Percentiles rank a stretch among this genome's conserved stretches.
These are phyloP conservation scores for Nomada ferruginata DNA, from an alignment of 2,888 invertebrate genomes.

Conservation along the genomic window DNA sequence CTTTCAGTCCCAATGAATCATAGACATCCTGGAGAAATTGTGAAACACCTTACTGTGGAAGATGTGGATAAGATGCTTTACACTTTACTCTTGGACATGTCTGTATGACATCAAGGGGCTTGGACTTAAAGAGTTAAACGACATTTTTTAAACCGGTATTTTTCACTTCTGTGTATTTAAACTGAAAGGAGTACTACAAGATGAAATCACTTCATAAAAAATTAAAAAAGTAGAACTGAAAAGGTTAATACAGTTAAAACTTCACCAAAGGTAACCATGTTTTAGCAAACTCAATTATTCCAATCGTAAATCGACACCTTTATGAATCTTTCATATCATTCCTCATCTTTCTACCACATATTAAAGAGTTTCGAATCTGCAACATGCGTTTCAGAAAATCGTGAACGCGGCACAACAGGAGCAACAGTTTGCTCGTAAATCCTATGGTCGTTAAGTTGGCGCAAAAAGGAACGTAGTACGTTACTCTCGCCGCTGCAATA, in stretches of 20 bases:
- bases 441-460: conserved; percentile 36
- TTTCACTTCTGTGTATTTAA: not conserved
- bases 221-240: no score
- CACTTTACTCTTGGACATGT: no score
- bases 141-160: no score
- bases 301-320: not conserved
- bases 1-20: not conserved
- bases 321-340: not conserved
- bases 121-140: no score
- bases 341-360: not conserved
- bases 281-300: not conserved
- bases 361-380: conserved; percentile 11
- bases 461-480: conserved; percentile 39
- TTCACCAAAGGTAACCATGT: not conserved
- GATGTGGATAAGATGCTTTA: no score
- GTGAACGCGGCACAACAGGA: conserved; percentile 30
- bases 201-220: no score
- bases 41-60: no score
- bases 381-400: conserved; percentile 15
- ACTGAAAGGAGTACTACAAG: no score
- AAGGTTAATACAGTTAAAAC: no score
- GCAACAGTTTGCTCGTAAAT: conserved; percentile 65
- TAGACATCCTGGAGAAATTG: not conserved
- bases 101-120: no score
- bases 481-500: conserved; percentile 18